These are phyloP conservation scores for Chymomyza procnemis DNA, from an alignment of 2,888 invertebrate species.

Conservation along the genomic window DNA sequence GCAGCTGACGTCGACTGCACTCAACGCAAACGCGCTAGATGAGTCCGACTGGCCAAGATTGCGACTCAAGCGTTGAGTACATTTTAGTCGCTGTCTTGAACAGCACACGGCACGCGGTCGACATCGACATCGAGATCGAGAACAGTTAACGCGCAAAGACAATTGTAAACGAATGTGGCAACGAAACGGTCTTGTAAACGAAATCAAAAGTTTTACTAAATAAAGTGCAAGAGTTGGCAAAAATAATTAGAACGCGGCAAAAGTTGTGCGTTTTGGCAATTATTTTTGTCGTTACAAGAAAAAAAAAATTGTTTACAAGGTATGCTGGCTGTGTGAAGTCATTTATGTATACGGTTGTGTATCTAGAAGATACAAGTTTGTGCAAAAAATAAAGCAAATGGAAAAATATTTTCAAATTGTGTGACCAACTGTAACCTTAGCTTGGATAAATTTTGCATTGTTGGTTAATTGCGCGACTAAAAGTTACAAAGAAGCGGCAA, in stretches of 20 bases:
- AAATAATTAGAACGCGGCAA: slow-evolving; percentile 1
- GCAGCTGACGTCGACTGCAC: slow-evolving; percentile 12
- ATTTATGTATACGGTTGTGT: neutral
- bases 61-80: slow-evolving; percentile 54
- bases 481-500: slow-evolving; percentile 34
- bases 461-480: slow-evolving; percentile 64
- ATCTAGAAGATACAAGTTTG: neutral
- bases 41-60: slow-evolving; percentile 47
- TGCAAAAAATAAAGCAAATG: neutral
- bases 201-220: neutral
- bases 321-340: neutral
- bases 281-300: neutral
- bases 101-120: slow-evolving; percentile 49
- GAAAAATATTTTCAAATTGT: slow-evolving; percentile 11
- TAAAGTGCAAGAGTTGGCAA: slow-evolving; percentile 1
- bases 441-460: slow-evolving; percentile 31
- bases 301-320: neutral
- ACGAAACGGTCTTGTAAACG: neutral
- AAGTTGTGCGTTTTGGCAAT: neutral
- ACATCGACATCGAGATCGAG: too few species aligned
- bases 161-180: neutral
- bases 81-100: slow-evolving; percentile 52
- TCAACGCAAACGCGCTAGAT: neutral
- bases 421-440: slow-evolving; percentile 34
- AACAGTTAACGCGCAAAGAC: slow-evolving; percentile 21